Evolutionary conservation across 2,888 invertebrate species (phyloP), one percentile per base, ranked within the genome.

Genomic region (Acanthacorydalis orientalis): DNA sequence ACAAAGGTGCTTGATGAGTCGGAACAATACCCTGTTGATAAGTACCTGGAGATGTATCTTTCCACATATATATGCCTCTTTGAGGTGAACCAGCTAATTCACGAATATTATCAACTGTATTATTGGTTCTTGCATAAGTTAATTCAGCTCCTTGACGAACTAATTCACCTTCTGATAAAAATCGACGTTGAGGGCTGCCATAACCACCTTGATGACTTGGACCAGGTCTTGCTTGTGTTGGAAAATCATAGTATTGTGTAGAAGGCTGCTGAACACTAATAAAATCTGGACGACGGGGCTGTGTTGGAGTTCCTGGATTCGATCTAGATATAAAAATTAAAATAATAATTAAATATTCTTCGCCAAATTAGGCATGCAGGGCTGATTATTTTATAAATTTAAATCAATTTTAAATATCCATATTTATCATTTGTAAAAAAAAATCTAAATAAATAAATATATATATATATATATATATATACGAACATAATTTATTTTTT

Each of bases 251-350:
- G 58, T 64, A 55, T 56, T 60, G 57, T 60, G 57, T 53, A 55
- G 57, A 31, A 15, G 15, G 39, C 51, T 58, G 51, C 63, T 60
- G 33, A 63, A 62, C 53, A 86, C 83, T 80, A 64, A 88, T 87
- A 70, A 88, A 89, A 70, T 88, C 88, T 50, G 88, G 88, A 56
- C 88, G 77, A 60, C 87, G 77, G 57, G 86, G 83, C 74, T 86
- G 86, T 60, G 89, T 89, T 59, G 90, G 90, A 60, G 89, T 89
- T 64, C 88, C 87, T 59, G 89, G 90, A 72, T 89, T 89, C 57
- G 89, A 89, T 79, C 89, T 89, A 78, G 68, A 31, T 31, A 38
- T 14, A 46, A 14, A 31, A 23, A 46, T 37, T 37, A n/a, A 37
- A 37, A n/a, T 9, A 35, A n/a, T n/a, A 23, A 23, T 23, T 23